Conservation (phyloP, 1,140 invertebrate genomes). For the Hestina assimilis region DNA sequence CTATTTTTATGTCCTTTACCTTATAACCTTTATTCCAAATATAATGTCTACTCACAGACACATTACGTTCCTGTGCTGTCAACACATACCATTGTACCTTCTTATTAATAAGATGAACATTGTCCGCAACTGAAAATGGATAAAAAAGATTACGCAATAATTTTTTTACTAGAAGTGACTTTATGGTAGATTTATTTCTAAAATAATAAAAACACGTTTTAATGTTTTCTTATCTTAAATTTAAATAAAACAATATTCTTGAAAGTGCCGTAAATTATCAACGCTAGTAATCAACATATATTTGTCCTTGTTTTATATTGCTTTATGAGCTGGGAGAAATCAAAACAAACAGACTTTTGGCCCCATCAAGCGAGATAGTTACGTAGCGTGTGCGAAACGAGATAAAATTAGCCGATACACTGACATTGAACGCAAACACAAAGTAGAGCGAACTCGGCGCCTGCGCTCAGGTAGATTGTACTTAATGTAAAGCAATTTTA, state of each 20-base stretch:
- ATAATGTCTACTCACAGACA: no score
- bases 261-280: constrained; percentile 3
- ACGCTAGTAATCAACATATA: constrained; percentile 16
- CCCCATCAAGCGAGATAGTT: constrained; percentile 65
- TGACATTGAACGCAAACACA: constrained; percentile 76
- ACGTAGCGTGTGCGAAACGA: constrained; percentile 58
- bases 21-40: background rate
- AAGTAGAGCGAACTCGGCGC: constrained; percentile 59
- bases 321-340: constrained; percentile 50
- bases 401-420: constrained; percentile 75
- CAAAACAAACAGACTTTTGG: constrained; percentile 70
- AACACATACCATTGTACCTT: no score
- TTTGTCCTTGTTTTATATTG: constrained; percentile 34
- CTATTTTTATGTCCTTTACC: background rate
- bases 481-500: constrained; percentile 53
- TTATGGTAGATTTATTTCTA: background rate
- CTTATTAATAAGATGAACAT: no score
- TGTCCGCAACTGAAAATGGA: no score
- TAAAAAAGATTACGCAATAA: constrained; percentile 1
- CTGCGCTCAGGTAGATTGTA: constrained; percentile 56
- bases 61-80: no score
- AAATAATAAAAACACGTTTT: constrained; percentile 5
- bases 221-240: constrained; percentile 13
- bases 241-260: constrained; percentile 12
- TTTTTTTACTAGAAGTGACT: background rate